Evolutionary conservation across 1,140 invertebrate genomes (phyloP).

Genomic region (Caenorhabditis remanei): DNA sequence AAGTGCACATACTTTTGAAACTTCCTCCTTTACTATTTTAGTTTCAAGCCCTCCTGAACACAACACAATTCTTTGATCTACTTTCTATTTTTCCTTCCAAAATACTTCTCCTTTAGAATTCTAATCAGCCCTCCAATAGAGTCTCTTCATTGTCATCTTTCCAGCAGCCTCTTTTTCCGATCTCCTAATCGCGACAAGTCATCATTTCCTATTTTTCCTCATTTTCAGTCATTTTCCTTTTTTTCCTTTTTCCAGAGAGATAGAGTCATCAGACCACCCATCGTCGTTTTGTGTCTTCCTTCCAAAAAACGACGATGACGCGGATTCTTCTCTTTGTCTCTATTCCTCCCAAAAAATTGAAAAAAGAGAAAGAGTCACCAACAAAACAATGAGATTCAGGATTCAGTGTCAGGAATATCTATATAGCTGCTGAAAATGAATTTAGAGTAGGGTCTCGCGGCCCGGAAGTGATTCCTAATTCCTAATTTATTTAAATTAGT

Average conservation of each 20-base stretch:
- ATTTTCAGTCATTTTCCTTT: slow-evolving; percentile 1
- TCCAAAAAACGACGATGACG: slow-evolving; percentile 10
- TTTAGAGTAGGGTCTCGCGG: background rate
- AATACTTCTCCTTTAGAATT: background rate
- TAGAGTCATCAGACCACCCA: background rate
- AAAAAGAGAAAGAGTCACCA: background rate
- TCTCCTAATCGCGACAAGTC: too few species aligned
- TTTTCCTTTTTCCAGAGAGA: background rate
- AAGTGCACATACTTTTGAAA: too few species aligned
- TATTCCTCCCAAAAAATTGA: slow-evolving; percentile 5
- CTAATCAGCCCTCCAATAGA: slow-evolving; percentile 21
- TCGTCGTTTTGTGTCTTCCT: background rate
- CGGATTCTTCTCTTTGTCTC: slow-evolving; percentile 16
- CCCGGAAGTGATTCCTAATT: slow-evolving; percentile 26
- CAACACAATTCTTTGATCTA: background rate
- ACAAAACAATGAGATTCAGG: slow-evolving; percentile 34
- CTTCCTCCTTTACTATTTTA: too few species aligned
- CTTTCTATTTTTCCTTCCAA: background rate
- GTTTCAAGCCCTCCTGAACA: too few species aligned
- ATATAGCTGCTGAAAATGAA: slow-evolving; percentile 18
- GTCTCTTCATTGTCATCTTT: background rate
- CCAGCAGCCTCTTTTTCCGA: too few species aligned
- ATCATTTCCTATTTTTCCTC: background rate
- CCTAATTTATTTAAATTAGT: slow-evolving; percentile 11
- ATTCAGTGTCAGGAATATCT: background rate